Evolutionary conservation across 2,888 invertebrate species (phyloP), one percentile per base, ranked within the genome.

Genomic region (Apantesis nais): DNA sequence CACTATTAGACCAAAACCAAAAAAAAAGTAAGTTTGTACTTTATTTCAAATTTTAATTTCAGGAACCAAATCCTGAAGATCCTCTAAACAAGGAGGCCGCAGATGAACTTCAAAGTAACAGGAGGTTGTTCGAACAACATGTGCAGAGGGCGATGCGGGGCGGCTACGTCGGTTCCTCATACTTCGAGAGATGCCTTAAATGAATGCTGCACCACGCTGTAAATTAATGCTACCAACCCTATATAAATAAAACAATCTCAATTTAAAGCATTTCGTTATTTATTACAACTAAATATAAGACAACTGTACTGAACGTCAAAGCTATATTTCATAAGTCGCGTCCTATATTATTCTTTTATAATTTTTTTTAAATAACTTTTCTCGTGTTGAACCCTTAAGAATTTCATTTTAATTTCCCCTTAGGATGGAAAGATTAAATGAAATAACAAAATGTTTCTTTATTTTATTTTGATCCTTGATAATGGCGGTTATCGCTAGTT

Each of bases 41-140:
- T 52, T 52, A 52, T 52, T 22, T 22, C 22, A 52, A 34, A 39
- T 3, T 12, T 60, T 48, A 14, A 68, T 67, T 52, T n/a, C 86
- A 98, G 98, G 99, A 99, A 95, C 99, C 99, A 65, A 99, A 99
- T 94, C 99, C 99, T 3, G 99, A 99, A 94, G 99, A 99, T 95
- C 99, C 99, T 16, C 92, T 99, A 82, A 99, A 99, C 93, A 99
- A 99, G 95, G 99, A 99, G 94, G 99, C 99, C 22, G 99, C 99
- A 5, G 99, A 99, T 91, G 98, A 99, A 73, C 96, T 99, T 79
- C 99, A 99, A 89, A 98, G 97, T 90, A 99, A 99, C 94, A 96
- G 98, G 89, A 96, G 99, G 85, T 95, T 98, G 77, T 99, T 99
- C 91, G 99, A 99, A 92, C 98, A 98, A 88, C 99, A 99, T 92